These are phyloP conservation scores for Copsychus sechellarum DNA, from an alignment of 2,113 vertebrate genomes.

Conservation along the genomic window DNA sequence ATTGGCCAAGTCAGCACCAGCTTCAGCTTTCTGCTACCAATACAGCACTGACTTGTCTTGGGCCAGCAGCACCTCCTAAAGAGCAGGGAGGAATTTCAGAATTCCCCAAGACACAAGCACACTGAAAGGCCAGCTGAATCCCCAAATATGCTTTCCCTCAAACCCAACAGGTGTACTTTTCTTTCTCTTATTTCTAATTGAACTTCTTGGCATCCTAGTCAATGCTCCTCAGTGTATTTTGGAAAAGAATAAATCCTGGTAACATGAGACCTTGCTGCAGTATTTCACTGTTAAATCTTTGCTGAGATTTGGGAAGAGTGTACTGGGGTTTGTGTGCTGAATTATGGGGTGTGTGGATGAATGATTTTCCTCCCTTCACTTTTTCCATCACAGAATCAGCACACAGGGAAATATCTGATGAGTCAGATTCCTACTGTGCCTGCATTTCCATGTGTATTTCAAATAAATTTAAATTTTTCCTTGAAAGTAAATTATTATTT, in stretches of 20 bases:
- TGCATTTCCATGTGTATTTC: background rate
- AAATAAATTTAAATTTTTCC: background rate
- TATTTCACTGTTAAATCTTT: conserved; percentile 38
- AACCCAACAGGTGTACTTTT: conserved; percentile 14
- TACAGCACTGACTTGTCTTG: background rate
- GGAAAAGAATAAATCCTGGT: conserved; percentile 55
- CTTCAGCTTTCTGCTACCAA: background rate
- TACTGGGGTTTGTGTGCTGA: background rate
- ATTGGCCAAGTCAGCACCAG: conserved; percentile 18
- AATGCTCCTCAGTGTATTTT: background rate
- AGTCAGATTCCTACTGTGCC: background rate
- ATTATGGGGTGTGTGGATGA: conserved; percentile 24
- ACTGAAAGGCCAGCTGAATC: background rate
- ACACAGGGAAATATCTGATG: background rate
- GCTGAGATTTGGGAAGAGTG: conserved; percentile 37
- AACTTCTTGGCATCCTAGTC: conserved; percentile 23
- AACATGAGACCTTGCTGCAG: conserved; percentile 31
- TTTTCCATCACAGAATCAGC: background rate
- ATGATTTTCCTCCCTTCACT: background rate
- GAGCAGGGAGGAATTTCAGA: background rate
- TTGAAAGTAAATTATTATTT: background rate
- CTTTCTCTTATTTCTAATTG: conserved; percentile 40
- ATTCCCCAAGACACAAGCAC: background rate
- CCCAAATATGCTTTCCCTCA: background rate
- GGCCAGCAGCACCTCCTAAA: background rate